These are phyloP conservation scores for Epinotia demarniana DNA, from an alignment of 2,888 invertebrate genomes.

Conservation along the genomic window DNA sequence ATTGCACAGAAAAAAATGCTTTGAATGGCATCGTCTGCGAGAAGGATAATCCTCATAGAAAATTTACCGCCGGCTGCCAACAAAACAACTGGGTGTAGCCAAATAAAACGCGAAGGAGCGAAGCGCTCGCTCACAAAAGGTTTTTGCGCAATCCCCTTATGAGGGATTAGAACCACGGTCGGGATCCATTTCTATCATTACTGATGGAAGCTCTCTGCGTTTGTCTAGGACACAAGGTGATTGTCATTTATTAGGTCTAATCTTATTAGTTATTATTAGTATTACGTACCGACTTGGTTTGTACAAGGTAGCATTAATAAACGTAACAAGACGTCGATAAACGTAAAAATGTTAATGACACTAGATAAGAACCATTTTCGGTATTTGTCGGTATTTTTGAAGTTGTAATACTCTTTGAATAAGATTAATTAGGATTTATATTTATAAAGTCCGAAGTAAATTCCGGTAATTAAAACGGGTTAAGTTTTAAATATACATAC, in stretches of 20 bases:
- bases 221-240: constrained; percentile 15
- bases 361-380: no score
- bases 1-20: constrained; percentile 17
- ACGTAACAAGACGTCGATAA: background rate
- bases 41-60: constrained; percentile 39
- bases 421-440: no score
- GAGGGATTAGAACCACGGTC: constrained; percentile 30
- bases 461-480: no score
- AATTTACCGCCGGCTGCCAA: constrained; percentile 37
- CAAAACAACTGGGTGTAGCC: constrained; percentile 28
- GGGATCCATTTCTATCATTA: constrained; percentile 32
- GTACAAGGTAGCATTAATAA: background rate
- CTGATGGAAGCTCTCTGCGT: constrained; percentile 12
- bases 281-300: background rate
- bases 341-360: background rate
- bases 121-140: constrained; percentile 32
- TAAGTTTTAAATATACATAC: no score
- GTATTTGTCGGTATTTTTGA: no score
- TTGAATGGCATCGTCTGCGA: background rate
- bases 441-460: no score
- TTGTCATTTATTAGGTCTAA: background rate
- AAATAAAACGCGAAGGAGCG: constrained; percentile 39
- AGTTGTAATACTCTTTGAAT: no score
- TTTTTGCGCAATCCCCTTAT: constrained; percentile 37
- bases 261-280: background rate